These are phyloP conservation scores for Mizuhopecten yessoensis DNA, from an alignment of 1,140 invertebrate genomes.

Conservation along the genomic window DNA sequence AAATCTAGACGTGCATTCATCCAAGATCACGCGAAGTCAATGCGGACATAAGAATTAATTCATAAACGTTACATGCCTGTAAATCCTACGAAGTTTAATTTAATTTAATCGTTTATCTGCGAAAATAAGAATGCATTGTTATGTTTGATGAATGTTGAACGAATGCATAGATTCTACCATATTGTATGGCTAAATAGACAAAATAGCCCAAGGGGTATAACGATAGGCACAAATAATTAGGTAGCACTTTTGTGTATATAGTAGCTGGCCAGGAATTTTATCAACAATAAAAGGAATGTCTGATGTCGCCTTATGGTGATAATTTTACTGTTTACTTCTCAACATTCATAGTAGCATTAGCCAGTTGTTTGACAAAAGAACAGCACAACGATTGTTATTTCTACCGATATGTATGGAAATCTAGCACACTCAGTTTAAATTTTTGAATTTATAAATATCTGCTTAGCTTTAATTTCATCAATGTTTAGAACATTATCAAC, in stretches of 20 bases:
- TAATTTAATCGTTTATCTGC: background rate
- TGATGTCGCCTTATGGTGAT: background rate
- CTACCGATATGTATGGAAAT: too few species aligned
- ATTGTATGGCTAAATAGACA: background rate
- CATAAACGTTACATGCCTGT: background rate
- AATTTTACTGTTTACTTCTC: background rate
- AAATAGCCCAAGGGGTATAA: background rate
- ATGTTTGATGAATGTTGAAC: background rate
- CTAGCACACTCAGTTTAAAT: too few species aligned
- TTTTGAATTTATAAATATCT: too few species aligned
- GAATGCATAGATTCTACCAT: background rate
- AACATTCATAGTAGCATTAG: background rate
- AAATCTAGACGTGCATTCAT: conserved; percentile 27
- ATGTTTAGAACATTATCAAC: too few species aligned
- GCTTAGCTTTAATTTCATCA: too few species aligned
- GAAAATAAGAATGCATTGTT: background rate
- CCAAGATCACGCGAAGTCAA: conserved; percentile 30
- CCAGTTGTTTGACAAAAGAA: too few species aligned
- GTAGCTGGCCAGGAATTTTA: conserved; percentile 1
- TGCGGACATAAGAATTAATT: conserved; percentile 39
- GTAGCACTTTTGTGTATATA: conserved; percentile 15
- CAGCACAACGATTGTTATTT: too few species aligned
- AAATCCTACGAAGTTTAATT: background rate
- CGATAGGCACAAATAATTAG: background rate
- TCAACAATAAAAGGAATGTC: background rate